Percentiles rank a stretch among this genome's conserved stretches.
phyloP scores from a whole-genome alignment of 2,797 vertebrate genomes.

The Melopsittacus undulatus region DNA sequence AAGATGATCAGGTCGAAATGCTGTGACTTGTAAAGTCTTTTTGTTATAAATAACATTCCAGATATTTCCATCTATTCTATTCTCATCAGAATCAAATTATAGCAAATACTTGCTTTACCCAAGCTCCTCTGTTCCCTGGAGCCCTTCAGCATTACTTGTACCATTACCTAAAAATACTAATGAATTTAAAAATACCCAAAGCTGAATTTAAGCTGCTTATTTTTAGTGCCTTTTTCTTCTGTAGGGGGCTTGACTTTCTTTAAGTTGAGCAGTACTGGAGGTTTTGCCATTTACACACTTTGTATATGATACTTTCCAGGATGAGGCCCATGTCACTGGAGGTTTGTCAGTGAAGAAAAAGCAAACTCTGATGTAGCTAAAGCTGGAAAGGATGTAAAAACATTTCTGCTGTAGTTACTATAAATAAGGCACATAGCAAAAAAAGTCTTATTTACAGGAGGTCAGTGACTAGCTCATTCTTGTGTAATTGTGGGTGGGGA shows the following conservation, averaged over 20 bases:
- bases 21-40: neutral
- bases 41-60: slow-evolving; percentile 8
- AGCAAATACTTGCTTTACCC: slow-evolving; percentile 31
- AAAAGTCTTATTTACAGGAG: neutral
- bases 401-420: neutral
- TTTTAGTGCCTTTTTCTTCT: neutral
- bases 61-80: slow-evolving; percentile 28
- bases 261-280: neutral
- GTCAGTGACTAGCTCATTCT: neutral
- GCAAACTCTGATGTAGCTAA: neutral
- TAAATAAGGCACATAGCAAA: neutral
- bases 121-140: neutral
- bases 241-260: neutral
- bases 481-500: neutral
- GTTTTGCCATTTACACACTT: neutral
- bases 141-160: slow-evolving; percentile 11
- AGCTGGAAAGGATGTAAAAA: neutral
- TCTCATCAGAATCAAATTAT: slow-evolving; percentile 47
- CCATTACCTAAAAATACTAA: neutral
- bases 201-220: neutral
- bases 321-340: neutral
- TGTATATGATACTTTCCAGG: neutral
- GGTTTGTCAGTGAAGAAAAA: neutral
- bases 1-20: neutral
- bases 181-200: neutral